Conservation (phyloP, 2,113 vertebrate genomes). For the Rousettus leschenaultii region DNA sequence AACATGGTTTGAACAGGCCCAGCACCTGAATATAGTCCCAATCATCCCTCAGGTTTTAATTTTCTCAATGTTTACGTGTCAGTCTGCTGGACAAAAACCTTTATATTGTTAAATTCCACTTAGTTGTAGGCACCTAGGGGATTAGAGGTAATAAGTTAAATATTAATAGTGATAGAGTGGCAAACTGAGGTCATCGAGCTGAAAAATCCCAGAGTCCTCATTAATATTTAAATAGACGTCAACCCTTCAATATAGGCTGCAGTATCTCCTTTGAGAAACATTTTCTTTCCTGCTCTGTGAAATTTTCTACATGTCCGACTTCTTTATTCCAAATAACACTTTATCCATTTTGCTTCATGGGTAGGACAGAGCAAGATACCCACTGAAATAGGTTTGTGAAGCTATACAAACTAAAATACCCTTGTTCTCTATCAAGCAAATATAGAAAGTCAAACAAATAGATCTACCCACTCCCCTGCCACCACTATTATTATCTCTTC, state of each 20-base stretch:
- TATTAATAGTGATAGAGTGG: not conserved
- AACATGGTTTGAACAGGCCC: not conserved
- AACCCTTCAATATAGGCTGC: not conserved
- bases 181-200: not conserved
- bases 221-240: conserved; percentile 15
- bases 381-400: not conserved
- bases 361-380: not conserved
- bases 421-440: not conserved
- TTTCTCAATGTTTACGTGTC: not conserved
- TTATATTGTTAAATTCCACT: not conserved
- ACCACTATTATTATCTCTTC: not conserved
- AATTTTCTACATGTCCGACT: not conserved
- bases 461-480: not conserved
- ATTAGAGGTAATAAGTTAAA: not conserved
- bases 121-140: not conserved
- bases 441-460: not conserved
- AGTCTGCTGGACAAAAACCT: not conserved
- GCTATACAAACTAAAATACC: not conserved
- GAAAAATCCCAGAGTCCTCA: conserved; percentile 21
- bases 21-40: not conserved
- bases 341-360: not conserved
- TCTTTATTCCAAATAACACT: conserved; percentile 4
- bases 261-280: not conserved
- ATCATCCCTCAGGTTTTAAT: not conserved
- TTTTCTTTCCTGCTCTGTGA: not conserved